Percentiles rank a stretch among this genome's conserved stretches.
These are phyloP conservation scores for Zophobas atratus DNA, from an alignment of 1,140 invertebrate species.

Conservation along the genomic window DNA sequence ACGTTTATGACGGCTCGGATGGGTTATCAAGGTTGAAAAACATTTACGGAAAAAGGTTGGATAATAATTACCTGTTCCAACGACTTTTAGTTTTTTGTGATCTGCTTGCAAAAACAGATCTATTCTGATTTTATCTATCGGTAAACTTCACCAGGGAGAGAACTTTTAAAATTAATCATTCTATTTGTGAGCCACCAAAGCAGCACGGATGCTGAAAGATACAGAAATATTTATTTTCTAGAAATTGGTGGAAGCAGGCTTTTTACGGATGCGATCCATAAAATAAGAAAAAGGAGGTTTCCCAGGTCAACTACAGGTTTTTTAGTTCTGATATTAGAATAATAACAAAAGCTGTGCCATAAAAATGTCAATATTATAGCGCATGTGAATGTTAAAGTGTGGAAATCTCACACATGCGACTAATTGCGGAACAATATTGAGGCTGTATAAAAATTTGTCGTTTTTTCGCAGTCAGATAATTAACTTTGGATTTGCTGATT, in stretches of 20 bases:
- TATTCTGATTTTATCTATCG: conserved; percentile 32
- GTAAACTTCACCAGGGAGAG: conserved; percentile 3
- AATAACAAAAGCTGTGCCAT: no score
- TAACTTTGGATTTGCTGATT: no score
- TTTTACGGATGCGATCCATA: no score
- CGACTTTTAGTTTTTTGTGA: conserved; percentile 24
- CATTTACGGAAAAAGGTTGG: not conserved
- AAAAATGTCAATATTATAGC: no score
- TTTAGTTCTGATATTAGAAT: no score
- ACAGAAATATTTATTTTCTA: not conserved
- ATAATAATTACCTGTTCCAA: conserved; percentile 20
- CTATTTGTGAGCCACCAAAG: conserved; percentile 16
- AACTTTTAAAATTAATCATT: conserved; percentile 34
- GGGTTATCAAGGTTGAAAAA: conserved; percentile 21
- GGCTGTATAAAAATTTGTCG: no score
- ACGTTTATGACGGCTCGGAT: conserved; percentile 13
- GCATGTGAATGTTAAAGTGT: no score
- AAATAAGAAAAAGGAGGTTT: no score
- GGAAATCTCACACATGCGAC: no score
- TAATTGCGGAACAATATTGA: no score
- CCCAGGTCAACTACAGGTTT: no score
- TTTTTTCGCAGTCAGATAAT: no score
- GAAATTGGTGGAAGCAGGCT: not conserved
- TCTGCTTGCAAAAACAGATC: conserved; percentile 34
- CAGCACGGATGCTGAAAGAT: conserved; percentile 4